A percentile compares a stretch with the other conserved stretches of the same genome.
Conservation (phyloP, 2,797 vertebrate genomes). For the Galagoides demidoff region DNA sequence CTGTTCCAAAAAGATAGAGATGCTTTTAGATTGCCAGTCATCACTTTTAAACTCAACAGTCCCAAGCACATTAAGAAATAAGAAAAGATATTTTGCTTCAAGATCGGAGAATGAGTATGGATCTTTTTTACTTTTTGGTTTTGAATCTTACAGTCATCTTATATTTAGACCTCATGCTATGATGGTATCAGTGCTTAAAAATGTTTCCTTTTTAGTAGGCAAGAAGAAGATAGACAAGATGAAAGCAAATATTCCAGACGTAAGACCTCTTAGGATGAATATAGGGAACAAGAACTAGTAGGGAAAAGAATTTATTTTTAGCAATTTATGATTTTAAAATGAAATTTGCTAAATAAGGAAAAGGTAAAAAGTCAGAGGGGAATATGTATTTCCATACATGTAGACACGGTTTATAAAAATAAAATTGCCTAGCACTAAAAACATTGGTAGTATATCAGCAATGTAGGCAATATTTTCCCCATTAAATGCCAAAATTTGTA, state of each 20-base stretch:
- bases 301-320: conserved; percentile 16
- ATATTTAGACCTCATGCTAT: conserved; percentile 51
- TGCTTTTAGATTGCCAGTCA: background rate
- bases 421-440: conserved; percentile 62
- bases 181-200: background rate
- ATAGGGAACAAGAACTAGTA: conserved; percentile 14
- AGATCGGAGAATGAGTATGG: conserved; percentile 44
- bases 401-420: conserved; percentile 57
- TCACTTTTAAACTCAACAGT: conserved; percentile 27
- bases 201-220: background rate
- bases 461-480: background rate
- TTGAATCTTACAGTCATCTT: conserved; percentile 40
- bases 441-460: conserved; percentile 8
- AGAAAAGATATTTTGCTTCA: conserved; percentile 44
- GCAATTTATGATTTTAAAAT: conserved; percentile 51
- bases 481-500: conserved; percentile 54
- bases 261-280: conserved; percentile 45
- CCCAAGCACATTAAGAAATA: conserved; percentile 34
- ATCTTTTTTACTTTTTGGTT: conserved; percentile 55
- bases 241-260: conserved; percentile 24
- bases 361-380: conserved; percentile 45
- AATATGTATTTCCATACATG: conserved; percentile 39
- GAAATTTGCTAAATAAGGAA: conserved; percentile 47
- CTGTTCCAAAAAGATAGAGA: background rate
- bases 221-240: conserved; percentile 26